phyloP scores from a whole-genome alignment of 2,888 invertebrate genomes.

The Acanthoscelides obtectus region DNA sequence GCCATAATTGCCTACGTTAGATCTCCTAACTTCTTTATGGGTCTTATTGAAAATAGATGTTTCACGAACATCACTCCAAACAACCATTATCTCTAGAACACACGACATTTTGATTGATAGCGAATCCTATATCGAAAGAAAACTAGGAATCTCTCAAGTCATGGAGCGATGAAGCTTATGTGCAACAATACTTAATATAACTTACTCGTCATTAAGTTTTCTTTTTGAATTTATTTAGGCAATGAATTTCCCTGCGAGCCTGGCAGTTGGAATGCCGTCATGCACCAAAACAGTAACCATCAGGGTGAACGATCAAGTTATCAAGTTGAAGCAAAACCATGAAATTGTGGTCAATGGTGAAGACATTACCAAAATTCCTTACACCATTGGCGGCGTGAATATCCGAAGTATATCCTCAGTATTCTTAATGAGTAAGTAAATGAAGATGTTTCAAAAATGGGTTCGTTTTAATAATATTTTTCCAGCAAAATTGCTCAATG shows the following conservation, averaged over 20 bases:
- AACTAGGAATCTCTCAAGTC: no score
- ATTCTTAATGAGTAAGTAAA: conserved; percentile 57
- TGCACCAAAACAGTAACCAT: conserved; percentile 79
- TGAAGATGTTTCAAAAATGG: neutral
- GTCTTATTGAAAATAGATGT: no score
- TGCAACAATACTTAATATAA: no score
- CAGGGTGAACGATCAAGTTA: conserved; percentile 45
- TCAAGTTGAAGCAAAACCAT: conserved; percentile 74
- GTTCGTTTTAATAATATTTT: conserved; percentile 20
- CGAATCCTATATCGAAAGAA: no score
- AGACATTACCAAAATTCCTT: conserved; percentile 62
- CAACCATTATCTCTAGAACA: no score
- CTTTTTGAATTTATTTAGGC: conserved; percentile 13
- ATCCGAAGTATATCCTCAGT: conserved; percentile 75
- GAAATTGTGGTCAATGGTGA: conserved; percentile 65
- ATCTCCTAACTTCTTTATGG: no score
- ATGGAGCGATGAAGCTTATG: no score
- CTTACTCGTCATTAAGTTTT: no score
- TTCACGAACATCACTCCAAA: no score
- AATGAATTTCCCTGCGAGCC: conserved; percentile 55
- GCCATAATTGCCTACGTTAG: no score
- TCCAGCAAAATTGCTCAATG: conserved; percentile 68
- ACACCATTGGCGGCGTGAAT: conserved; percentile 56
- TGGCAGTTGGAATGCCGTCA: conserved; percentile 58
- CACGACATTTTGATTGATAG: no score